phyloP scores from a whole-genome alignment of 1,140 invertebrate genomes.

The Formica exsecta region DNA sequence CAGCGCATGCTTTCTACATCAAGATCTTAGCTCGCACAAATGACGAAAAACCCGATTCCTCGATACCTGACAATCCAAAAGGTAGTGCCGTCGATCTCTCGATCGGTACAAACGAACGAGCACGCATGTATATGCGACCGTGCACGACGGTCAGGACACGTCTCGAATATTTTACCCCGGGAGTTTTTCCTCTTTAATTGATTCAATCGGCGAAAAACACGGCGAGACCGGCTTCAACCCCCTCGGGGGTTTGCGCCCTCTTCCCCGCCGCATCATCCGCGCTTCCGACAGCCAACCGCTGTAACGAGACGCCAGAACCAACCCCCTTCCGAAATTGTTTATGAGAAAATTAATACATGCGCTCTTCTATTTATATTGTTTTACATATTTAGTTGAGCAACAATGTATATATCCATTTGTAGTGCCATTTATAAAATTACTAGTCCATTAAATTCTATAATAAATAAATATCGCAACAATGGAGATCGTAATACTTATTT shows the following conservation, averaged over 20 bases:
- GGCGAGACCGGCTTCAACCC: slow-evolving; percentile 72
- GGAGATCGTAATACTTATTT: not conserved
- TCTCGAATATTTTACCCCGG: slow-evolving; percentile 78
- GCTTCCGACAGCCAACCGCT: slow-evolving; percentile 76
- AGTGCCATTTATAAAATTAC: not conserved
- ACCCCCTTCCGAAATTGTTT: slow-evolving; percentile 67
- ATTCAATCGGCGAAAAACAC: slow-evolving; percentile 79
- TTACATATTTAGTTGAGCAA: not conserved
- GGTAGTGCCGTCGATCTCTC: slow-evolving; percentile 59
- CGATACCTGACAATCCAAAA: slow-evolving; percentile 59
- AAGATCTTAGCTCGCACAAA: slow-evolving; percentile 40
- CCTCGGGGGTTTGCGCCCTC: slow-evolving; percentile 72
- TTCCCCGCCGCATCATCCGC: slow-evolving; percentile 69
- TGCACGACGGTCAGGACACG: slow-evolving; percentile 73
- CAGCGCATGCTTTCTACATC: slow-evolving; percentile 24
- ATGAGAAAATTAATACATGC: not conserved
- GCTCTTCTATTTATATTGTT: not conserved
- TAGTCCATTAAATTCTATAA: not conserved
- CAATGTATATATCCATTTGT: not conserved
- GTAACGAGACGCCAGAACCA: slow-evolving; percentile 76
- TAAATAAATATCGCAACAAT: slow-evolving; percentile 1
- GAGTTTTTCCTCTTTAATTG: slow-evolving; percentile 79
- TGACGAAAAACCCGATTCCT: slow-evolving; percentile 46
- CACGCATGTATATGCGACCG: slow-evolving; percentile 60
- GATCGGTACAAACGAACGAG: slow-evolving; percentile 64